A percentile compares a stretch with the other conserved stretches of the same genome.
phyloP scores from a whole-genome alignment of 2,888 invertebrate genomes.

The Eristalinus aeneus region DNA sequence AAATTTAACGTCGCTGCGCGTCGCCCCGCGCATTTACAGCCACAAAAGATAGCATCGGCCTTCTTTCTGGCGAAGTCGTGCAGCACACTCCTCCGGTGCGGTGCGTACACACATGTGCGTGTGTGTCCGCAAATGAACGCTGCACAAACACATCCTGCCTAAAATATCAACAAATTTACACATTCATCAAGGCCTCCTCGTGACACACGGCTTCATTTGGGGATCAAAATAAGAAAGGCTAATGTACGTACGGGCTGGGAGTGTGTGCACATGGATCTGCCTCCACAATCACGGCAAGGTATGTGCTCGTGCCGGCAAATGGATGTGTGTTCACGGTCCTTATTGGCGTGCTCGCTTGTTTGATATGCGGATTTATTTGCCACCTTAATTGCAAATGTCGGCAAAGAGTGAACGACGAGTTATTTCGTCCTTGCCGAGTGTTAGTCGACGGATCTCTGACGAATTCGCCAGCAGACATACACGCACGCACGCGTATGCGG shows the following conservation, averaged over 20 bases:
- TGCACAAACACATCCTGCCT: slow-evolving; percentile 7
- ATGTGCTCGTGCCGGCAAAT: slow-evolving; percentile 2
- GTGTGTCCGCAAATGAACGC: neutral
- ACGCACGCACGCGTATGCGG: neutral
- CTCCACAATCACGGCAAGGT: neutral
- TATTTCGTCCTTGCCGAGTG: slow-evolving; percentile 8
- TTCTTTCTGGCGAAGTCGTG: neutral
- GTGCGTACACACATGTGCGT: neutral
- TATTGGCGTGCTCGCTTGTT: slow-evolving; percentile 25
- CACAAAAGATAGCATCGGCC: neutral
- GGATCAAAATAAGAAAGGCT: slow-evolving; percentile 14
- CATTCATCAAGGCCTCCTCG: slow-evolving; percentile 28
- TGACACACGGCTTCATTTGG: slow-evolving; percentile 20
- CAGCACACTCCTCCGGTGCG: neutral
- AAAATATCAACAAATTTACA: slow-evolving; percentile 35
- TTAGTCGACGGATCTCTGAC: neutral
- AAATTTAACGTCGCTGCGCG: neutral
- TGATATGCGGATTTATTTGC: slow-evolving; percentile 38
- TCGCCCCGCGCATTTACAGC: neutral
- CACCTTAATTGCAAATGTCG: slow-evolving; percentile 33
- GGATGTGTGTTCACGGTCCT: slow-evolving; percentile 16
- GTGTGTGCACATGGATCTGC: neutral
- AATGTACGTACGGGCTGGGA: neutral
- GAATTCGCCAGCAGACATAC: neutral
- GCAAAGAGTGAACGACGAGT: slow-evolving; percentile 25